Evolutionary conservation across 2,888 invertebrate genomes (phyloP).

Genomic region (Blastobasis lacticolella): DNA sequence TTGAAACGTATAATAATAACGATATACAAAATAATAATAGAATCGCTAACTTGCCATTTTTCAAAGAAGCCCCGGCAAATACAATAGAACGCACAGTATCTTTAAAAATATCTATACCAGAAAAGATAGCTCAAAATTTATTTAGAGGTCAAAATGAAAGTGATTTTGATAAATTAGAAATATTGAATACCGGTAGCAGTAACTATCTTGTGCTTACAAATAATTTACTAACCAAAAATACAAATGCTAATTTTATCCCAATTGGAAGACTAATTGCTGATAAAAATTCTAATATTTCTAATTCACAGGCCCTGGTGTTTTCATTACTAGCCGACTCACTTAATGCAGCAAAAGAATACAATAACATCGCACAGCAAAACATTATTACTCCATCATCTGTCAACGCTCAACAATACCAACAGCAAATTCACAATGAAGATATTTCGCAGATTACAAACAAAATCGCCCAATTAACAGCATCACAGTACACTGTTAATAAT

Average conservation of each 20-base stretch:
- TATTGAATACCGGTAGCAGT: slow-evolving; percentile 60
- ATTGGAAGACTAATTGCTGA: slow-evolving; percentile 50
- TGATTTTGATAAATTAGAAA: slow-evolving; percentile 52
- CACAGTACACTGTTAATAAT: slow-evolving; percentile 38
- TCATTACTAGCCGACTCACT: slow-evolving; percentile 61
- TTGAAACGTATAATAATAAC: slow-evolving; percentile 23
- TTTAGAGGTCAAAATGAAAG: slow-evolving; percentile 46
- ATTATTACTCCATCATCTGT: slow-evolving; percentile 27
- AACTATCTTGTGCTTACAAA: slow-evolving; percentile 60
- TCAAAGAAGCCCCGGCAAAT: slow-evolving; percentile 43
- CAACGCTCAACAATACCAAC: slow-evolving; percentile 25
- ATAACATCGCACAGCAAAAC: slow-evolving; percentile 48
- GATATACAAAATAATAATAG: slow-evolving; percentile 31
- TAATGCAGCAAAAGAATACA: slow-evolving; percentile 59
- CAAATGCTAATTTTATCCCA: slow-evolving; percentile 40
- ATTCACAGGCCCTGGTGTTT: slow-evolving; percentile 67
- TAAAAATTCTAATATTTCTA: slow-evolving; percentile 54
- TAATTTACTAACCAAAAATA: slow-evolving; percentile 27
- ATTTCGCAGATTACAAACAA: slow-evolving; percentile 43
- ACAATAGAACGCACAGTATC: slow-evolving; percentile 65
- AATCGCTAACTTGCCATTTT: slow-evolving; percentile 48
- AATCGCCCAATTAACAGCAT: slow-evolving; percentile 54
- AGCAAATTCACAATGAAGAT: slow-evolving; percentile 43
- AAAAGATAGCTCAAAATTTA: slow-evolving; percentile 53
- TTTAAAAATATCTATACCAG: slow-evolving; percentile 62